These are phyloP conservation scores for Nettapus auritus DNA, from an alignment of 2,113 vertebrate genomes.

Conservation along the genomic window DNA sequence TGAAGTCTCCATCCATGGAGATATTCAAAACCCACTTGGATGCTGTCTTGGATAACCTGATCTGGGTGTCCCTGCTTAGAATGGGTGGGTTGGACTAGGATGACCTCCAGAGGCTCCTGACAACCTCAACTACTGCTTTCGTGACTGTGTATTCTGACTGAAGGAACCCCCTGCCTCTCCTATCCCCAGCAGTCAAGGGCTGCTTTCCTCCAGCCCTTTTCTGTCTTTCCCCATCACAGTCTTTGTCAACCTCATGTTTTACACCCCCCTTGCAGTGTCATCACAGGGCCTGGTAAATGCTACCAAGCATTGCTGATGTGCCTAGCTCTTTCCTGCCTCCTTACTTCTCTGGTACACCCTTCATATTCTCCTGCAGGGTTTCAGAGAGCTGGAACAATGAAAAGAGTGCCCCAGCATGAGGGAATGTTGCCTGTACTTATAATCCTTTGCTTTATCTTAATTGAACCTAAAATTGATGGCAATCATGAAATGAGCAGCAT, in stretches of 20 bases:
- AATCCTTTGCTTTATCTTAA: background rate
- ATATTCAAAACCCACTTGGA: background rate
- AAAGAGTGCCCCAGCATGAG: background rate
- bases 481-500: background rate
- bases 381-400: background rate
- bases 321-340: background rate
- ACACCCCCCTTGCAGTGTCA: background rate
- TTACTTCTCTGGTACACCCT: background rate
- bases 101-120: background rate
- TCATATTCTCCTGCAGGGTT: background rate
- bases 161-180: background rate
- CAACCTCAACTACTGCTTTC: background rate
- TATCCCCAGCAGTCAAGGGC: background rate
- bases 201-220: background rate
- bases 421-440: background rate
- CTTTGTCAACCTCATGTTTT: background rate
- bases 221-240: background rate
- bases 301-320: background rate
- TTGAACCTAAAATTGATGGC: background rate
- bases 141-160: background rate
- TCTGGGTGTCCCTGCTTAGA: background rate
- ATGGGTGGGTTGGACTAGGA: fast-evolving
- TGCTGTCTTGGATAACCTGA: background rate
- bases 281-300: fast-evolving
- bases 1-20: background rate